A percentile compares a stretch with the other conserved stretches of the same genome.
These are phyloP conservation scores for Pyrgus malvae DNA, from an alignment of 2,888 invertebrate genomes.

Conservation along the genomic window DNA sequence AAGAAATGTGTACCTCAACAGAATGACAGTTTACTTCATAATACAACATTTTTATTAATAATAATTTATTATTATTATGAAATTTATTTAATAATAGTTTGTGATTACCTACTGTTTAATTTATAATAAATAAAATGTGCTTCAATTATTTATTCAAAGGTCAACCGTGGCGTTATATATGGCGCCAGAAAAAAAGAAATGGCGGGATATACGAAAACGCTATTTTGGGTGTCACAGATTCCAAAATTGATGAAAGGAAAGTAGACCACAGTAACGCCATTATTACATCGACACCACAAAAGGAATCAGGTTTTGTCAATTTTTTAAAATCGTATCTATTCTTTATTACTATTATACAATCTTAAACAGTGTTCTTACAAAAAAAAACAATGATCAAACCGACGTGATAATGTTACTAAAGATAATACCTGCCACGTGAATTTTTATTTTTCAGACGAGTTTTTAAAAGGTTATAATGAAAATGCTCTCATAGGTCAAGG, in stretches of 20 bases:
- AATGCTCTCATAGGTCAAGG: slow-evolving; percentile 62
- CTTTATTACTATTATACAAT: neutral
- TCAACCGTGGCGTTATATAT: slow-evolving; percentile 16
- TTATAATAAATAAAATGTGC: too few relatives aligned
- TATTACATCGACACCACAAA: slow-evolving; percentile 6
- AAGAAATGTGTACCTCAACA: neutral
- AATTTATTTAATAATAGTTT: neutral
- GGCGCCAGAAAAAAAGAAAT: slow-evolving; percentile 17
- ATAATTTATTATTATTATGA: too few relatives aligned
- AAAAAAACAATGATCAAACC: too few relatives aligned
- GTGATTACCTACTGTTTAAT: too few relatives aligned
- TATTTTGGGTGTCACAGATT: neutral
- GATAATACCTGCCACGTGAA: too few relatives aligned
- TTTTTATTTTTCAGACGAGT: neutral
- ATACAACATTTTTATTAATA: too few relatives aligned
- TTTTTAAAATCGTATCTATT: neutral
- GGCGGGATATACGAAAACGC: slow-evolving; percentile 6
- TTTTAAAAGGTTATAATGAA: slow-evolving; percentile 6
- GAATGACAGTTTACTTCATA: too few relatives aligned
- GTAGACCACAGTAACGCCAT: neutral
- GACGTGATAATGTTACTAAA: too few relatives aligned
- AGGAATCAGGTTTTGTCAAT: neutral
- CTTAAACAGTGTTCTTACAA: neutral
- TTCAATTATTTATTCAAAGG: neutral
- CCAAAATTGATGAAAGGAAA: neutral